Conservation (phyloP, 2,888 invertebrate species). For the Cepaea hortensis region DNA sequence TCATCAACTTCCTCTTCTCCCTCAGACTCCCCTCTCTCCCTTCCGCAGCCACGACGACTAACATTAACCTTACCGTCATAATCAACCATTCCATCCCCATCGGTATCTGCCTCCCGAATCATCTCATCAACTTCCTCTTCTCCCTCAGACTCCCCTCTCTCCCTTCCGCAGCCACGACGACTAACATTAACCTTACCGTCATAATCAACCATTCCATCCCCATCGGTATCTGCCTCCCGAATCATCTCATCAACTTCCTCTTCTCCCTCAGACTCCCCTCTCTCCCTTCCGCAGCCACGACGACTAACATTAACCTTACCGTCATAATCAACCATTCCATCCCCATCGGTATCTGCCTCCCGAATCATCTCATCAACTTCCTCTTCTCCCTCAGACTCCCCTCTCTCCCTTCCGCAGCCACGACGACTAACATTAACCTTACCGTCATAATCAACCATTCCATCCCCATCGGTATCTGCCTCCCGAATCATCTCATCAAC, state of each 20-base stretch:
- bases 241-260: conserved; percentile 60
- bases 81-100: conserved; percentile 88
- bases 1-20: conserved; percentile 56
- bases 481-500: conserved; percentile 59
- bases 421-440: background rate
- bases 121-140: conserved; percentile 58
- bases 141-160: background rate
- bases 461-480: conserved; percentile 96
- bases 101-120: conserved; percentile 84
- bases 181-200: background rate
- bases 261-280: background rate
- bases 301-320: background rate
- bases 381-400: conserved; percentile 31
- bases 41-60: background rate
- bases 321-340: conserved; percentile 80
- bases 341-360: conserved; percentile 92
- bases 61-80: background rate
- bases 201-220: conserved; percentile 84
- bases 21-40: background rate
- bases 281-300: background rate
- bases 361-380: conserved; percentile 59
- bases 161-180: background rate
- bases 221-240: conserved; percentile 88
- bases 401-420: background rate
- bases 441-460: conserved; percentile 74